Base-by-base conservation (phyloP, 2,113 vertebrate species). In the Elachura formosa region DNA sequence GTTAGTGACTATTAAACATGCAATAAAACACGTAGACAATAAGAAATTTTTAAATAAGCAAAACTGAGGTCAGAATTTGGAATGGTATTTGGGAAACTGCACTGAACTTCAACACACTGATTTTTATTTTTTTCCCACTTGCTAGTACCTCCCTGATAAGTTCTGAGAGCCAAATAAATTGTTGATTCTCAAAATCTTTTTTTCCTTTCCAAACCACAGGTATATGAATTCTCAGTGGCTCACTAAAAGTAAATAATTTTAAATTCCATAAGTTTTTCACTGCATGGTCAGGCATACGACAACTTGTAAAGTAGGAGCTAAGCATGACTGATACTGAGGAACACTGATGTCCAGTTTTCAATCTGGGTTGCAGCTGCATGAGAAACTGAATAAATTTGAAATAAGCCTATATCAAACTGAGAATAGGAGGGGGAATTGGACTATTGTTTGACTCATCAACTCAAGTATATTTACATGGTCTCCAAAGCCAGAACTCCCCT, bases 391-490 rank as follows among this genome's bases (percentile, higher is more conserved):
- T 54, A 93, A 84, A 90, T 67, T 49, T 80, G 5, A 86, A 73
- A 80, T 49, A 86, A 92, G 5, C 40, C 41, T 64, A 34, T 64
- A 94, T 49, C 26, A 76, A 83, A 63, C 3, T 21, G 31, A 79
- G 8, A 51, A 59, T 7, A 4, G 3, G 6, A 8, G 6, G 0
- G 1, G 2, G 5, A 2, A 2, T 59, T 49, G 43, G 4, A 20
- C 16, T 69, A 40, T 7, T 87, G 45, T 79, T 40, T 68, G 23
- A n/a, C n/a, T 55, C 40, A 75, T 72, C 20, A 84, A n/a, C 63
- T 74, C 4, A 34, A 29, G 7, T 52, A 56, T 68, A 75, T 79
- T 84, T 89, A 71, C n/a, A 72, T 23, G 28, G 9, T 67, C 11
- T 93, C 48, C 58, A 82, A 82, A 87, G n/a, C 7, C 58, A 63